A percentile compares a stretch with the other conserved stretches of the same genome.
phyloP scores from a whole-genome alignment of 1,140 invertebrate species.

The Nebria ingens region DNA sequence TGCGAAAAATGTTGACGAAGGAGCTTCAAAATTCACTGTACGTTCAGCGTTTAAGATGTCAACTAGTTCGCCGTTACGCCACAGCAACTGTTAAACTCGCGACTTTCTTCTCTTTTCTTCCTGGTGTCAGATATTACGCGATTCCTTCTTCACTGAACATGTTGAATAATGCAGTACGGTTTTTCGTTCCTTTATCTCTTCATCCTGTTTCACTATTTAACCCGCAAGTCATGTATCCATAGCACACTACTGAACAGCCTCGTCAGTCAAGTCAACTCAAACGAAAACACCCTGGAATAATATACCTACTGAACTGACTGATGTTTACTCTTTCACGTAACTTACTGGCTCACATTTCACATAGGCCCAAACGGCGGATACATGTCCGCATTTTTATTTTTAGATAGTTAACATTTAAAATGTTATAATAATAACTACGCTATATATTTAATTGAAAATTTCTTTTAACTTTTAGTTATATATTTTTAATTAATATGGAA shows the following conservation, averaged over 20 bases:
- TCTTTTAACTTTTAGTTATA: too few relatives aligned
- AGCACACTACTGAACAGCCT: background rate
- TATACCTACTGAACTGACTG: too few relatives aligned
- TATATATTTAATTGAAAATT: too few relatives aligned
- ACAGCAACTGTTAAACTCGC: background rate
- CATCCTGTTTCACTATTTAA: conserved; percentile 8
- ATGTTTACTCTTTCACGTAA: too few relatives aligned
- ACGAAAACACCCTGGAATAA: too few relatives aligned
- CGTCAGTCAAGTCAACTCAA: too few relatives aligned
- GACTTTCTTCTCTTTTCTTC: background rate
- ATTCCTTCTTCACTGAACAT: background rate
- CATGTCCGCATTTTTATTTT: too few relatives aligned
- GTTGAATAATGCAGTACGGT: conserved; percentile 6
- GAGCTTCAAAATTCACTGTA: conserved; percentile 8
- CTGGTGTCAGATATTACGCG: background rate
- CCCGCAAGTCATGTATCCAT: background rate
- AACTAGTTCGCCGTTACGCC: background rate
- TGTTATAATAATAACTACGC: too few relatives aligned
- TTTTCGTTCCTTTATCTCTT: conserved; percentile 9
- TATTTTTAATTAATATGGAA: too few relatives aligned
- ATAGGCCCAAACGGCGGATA: too few relatives aligned
- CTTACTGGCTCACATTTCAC: too few relatives aligned
- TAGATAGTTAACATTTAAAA: too few relatives aligned
- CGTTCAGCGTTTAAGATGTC: conserved; percentile 7
- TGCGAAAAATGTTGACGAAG: background rate